Conservation (phyloP, 2,113 vertebrate species). For the Catharus fuscescens region DNA sequence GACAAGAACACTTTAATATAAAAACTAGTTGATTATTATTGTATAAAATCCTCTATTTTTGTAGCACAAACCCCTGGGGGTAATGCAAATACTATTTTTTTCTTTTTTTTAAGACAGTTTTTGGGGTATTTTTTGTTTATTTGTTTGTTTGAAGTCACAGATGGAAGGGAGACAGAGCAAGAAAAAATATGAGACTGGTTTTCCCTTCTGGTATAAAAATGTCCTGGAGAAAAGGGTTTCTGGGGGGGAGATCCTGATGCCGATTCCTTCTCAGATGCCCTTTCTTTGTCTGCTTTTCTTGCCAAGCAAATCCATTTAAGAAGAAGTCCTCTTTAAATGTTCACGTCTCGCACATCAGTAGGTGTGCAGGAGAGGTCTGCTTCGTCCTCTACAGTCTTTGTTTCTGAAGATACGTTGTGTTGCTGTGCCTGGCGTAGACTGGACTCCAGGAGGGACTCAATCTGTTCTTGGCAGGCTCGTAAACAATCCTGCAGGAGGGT, state of each 20-base stretch:
- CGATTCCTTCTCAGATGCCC: conserved; percentile 60
- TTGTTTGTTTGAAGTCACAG: conserved; percentile 75
- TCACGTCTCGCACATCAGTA: conserved; percentile 94
- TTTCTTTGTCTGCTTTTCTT: conserved; percentile 49
- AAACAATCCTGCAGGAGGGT: conserved; percentile 87
- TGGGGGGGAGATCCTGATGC: conserved; percentile 58
- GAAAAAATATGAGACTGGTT: conserved; percentile 60
- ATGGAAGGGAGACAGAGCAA: conserved; percentile 74
- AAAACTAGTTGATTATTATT: conserved; percentile 85
- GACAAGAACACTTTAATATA: conserved; percentile 79
- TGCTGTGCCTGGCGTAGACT: conserved; percentile 94
- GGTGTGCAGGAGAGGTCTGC: conserved; percentile 93
- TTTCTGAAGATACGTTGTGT: conserved; percentile 82
- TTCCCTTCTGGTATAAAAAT: conserved; percentile 75
- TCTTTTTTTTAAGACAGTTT: conserved; percentile 73
- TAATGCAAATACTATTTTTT: conserved; percentile 75
- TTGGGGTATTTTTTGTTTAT: conserved; percentile 70
- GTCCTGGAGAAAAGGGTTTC: conserved; percentile 66
- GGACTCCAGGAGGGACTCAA: conserved; percentile 93
- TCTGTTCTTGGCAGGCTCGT: conserved; percentile 98
- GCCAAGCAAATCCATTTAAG: conserved; percentile 60
- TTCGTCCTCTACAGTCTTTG: conserved; percentile 89
- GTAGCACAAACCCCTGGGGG: conserved; percentile 73
- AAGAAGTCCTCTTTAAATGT: conserved; percentile 85
- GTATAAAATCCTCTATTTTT: conserved; percentile 74